Evolutionary conservation across 2,797 vertebrate species (phyloP), one percentile per base, ranked within the genome.

Genomic region (Lates japonicus): DNA sequence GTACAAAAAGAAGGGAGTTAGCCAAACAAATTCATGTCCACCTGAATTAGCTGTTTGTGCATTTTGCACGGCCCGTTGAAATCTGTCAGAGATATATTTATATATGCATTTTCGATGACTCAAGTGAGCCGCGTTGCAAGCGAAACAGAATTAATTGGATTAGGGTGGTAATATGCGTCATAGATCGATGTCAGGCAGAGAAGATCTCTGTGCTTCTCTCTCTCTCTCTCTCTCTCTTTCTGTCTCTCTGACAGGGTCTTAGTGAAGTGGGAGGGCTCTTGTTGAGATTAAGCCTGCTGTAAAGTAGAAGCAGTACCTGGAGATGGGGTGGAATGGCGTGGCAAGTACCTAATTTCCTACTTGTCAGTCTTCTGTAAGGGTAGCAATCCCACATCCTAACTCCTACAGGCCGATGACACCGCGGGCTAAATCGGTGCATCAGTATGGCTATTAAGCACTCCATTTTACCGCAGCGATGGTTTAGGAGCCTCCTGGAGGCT

Each of bases 91-190:
- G 72, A 82, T 91, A 71, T 90, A 89, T 90, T 87, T 91, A 66
- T 84, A 79, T 65, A 79, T 86, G 83, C 83, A 84, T 88, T 90
- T 88, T 78, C 14, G 74, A 90, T 90, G 92, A 94, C 92, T 92
- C 90, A 90, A 87, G 78, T 72, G 86, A 78, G 81, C 76, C 61
- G 78, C 13, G 60, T 69, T 63, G 86, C 85, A 82, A 86, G 91
- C 76, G 11, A 90, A 91, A 89, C 78, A 77, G 77, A 87, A 93
- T 89, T 88, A 94, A 95, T 90, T 93, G 93, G 94, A 94, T 95
- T 92, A 94, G 76, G 77, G 81, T 33, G 78, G 78, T 87, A 87
- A 92, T 91, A 90, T 93, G 90, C 88, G 83, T 94, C 94, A 94
- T 82, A 91, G 93, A 95, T 95, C 90, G 82, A 95, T 92, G 85